These are phyloP conservation scores for Heptranchias perlo DNA, from an alignment of 2,113 vertebrate genomes.

Conservation along the genomic window DNA sequence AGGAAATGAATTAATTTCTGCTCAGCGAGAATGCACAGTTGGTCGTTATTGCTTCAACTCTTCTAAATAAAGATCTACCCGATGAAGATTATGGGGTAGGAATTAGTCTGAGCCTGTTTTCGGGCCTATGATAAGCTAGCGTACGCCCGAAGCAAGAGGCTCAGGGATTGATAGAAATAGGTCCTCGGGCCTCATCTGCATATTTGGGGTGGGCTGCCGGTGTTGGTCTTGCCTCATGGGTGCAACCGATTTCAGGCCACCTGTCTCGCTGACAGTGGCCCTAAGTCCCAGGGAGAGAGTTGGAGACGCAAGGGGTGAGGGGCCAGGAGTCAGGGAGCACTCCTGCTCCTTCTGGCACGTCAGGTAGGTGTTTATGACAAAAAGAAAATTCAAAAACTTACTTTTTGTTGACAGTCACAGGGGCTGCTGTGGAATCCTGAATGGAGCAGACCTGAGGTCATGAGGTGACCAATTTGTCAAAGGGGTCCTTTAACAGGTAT, in stretches of 20 bases:
- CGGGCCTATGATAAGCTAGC: not conserved
- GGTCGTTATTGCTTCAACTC: not conserved
- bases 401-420: not conserved
- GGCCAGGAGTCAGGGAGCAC: not conserved
- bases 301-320: not conserved
- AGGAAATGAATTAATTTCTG: slow-evolving; percentile 42
- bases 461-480: not conserved
- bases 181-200: not conserved
- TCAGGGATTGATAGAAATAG: not conserved
- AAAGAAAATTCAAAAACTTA: not conserved
- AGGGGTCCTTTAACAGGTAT: not conserved
- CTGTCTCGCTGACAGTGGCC: no score
- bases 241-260: not conserved
- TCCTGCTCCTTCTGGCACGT: not conserved
- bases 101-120: not conserved
- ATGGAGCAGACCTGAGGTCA: no score
- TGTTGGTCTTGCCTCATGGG: not conserved
- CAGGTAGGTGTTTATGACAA: not conserved
- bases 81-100: not conserved
- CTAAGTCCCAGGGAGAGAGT: not conserved
- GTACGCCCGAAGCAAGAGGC: not conserved
- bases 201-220: not conserved
- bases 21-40: no score
- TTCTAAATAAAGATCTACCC: not conserved
- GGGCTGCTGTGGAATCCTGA: not conserved